Evolutionary conservation across 2,888 invertebrate species (phyloP).

Genomic region (Nomada fabriciana): DNA sequence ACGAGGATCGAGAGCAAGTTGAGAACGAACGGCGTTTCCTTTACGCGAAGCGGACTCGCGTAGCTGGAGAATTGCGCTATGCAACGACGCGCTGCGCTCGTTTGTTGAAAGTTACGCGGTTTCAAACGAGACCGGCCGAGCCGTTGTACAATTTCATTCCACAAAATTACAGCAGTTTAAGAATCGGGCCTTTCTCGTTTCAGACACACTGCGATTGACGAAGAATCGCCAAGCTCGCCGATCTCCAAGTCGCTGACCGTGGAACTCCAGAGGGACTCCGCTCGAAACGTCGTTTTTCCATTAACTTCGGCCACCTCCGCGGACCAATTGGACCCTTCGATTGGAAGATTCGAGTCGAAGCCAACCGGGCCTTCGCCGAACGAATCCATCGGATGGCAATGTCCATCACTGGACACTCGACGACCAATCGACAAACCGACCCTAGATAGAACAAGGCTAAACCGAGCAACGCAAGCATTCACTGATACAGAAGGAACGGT

Average conservation of each 20-base stretch:
- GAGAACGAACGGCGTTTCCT: not conserved
- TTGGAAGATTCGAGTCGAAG: conserved; percentile 13
- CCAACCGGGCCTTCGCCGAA: not conserved
- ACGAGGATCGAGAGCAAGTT: too few relatives aligned
- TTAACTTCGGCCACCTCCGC: conserved; percentile 22
- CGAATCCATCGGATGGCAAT: conserved; percentile 4
- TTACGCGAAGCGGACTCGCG: not conserved
- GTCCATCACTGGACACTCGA: not conserved
- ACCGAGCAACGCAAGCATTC: not conserved
- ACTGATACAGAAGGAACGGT: conserved; percentile 3
- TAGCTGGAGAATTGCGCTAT: too few relatives aligned
- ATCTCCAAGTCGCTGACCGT: conserved; percentile 63
- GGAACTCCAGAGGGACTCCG: conserved; percentile 21
- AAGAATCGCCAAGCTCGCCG: conserved; percentile 81
- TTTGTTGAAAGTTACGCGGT: too few relatives aligned
- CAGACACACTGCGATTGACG: conserved; percentile 85
- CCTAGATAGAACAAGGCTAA: not conserved
- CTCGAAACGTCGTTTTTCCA: conserved; percentile 38
- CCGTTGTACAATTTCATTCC: too few relatives aligned
- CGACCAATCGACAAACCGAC: not conserved
- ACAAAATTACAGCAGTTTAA: too few relatives aligned
- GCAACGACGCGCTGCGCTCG: too few relatives aligned
- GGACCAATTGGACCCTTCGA: conserved; percentile 9
- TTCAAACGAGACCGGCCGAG: too few relatives aligned
- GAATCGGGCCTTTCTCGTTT: conserved; percentile 58